phyloP scores from a whole-genome alignment of 30 jellyfish, hydroid and myxozoan genomes.

The Haliclystus octoradiatus region DNA sequence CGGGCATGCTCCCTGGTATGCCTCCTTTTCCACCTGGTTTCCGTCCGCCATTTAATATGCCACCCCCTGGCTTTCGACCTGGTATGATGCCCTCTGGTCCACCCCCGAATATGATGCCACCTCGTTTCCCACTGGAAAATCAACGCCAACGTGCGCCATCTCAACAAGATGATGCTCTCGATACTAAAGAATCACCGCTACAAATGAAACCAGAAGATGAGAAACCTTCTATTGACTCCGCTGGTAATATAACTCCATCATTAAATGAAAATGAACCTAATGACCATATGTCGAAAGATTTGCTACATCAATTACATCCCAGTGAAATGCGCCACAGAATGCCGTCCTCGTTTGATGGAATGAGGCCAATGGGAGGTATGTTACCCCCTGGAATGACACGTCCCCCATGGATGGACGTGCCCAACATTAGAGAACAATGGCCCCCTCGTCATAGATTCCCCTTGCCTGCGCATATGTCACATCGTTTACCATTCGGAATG shows the following conservation, averaged over 20 bases:
- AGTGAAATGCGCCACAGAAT: too few species aligned
- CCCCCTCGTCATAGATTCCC: constrained; percentile 37
- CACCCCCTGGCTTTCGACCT: constrained; percentile 9
- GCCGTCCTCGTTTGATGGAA: too few species aligned
- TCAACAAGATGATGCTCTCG: too few species aligned
- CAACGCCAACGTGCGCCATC: too few species aligned
- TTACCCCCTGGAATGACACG: constrained; percentile 57
- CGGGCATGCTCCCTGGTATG: constrained; percentile 3
- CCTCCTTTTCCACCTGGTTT: constrained; percentile 70
- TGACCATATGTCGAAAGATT: too few species aligned
- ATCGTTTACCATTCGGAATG: constrained; percentile 7
- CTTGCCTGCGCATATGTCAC: constrained; percentile 18
- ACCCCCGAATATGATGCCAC: not conserved
- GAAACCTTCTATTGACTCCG: too few species aligned
- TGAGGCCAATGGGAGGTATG: constrained; percentile 32
- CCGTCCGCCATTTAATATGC: constrained; percentile 17
- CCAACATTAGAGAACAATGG: constrained; percentile 29
- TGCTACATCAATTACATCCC: too few species aligned
- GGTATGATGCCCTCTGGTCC: not conserved
- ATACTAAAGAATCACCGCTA: too few species aligned
- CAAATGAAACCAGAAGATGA: too few species aligned
- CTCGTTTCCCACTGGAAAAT: not conserved
- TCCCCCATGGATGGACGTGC: constrained; percentile 43
- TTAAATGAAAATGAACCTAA: too few species aligned
- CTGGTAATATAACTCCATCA: too few species aligned